phyloP scores from a whole-genome alignment of 1,140 invertebrate species.

The Cydia amplana region DNA sequence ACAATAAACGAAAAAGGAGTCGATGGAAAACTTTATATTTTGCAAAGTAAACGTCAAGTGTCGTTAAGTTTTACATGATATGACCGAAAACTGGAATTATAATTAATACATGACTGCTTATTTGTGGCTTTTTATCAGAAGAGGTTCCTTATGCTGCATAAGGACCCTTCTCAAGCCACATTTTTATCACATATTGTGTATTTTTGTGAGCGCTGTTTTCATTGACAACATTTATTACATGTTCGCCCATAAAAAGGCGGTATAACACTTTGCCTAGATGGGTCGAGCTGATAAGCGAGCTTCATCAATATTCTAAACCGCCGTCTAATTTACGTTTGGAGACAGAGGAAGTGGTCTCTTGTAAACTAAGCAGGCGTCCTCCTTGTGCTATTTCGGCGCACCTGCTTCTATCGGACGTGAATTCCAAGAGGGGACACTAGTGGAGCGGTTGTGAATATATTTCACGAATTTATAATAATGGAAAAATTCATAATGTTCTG shows the following conservation, averaged over 20 bases:
- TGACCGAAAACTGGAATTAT: too few species aligned
- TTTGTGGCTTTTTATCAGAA: too few species aligned
- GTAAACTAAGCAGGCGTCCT: slow-evolving; percentile 51
- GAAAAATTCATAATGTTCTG: too few species aligned
- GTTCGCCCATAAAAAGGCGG: slow-evolving; percentile 35
- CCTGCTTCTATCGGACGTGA: neutral
- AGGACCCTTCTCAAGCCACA: too few species aligned
- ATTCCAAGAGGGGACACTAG: slow-evolving; percentile 6
- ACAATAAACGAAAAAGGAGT: too few species aligned
- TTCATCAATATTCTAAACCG: slow-evolving; percentile 68
- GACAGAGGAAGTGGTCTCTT: slow-evolving; percentile 65
- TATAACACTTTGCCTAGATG: slow-evolving; percentile 32
- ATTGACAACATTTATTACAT: slow-evolving; percentile 37
- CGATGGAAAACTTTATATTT: too few species aligned
- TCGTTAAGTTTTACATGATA: too few species aligned
- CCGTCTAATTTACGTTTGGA: slow-evolving; percentile 71
- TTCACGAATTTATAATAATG: neutral
- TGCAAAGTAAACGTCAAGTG: too few species aligned
- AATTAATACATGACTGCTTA: too few species aligned
- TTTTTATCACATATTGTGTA: too few species aligned
- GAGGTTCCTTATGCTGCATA: too few species aligned
- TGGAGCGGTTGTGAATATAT: neutral
- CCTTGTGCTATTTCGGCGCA: slow-evolving; percentile 50
- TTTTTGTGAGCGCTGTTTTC: neutral
- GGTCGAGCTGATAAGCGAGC: slow-evolving; percentile 31